Evolutionary conservation across 2,797 vertebrate genomes (phyloP).

Genomic region (Hemitrygon akajei): DNA sequence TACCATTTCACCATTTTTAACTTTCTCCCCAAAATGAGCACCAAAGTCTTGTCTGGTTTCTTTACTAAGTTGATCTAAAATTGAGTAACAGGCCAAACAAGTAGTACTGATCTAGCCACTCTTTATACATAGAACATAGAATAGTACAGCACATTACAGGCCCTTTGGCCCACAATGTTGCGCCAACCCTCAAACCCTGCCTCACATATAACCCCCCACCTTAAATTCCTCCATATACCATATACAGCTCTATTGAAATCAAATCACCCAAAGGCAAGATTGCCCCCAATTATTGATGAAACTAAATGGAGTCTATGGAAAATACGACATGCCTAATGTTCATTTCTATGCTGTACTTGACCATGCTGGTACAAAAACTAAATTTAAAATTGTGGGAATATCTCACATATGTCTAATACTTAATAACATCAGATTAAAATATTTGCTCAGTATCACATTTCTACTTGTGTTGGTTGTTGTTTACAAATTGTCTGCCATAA

Average conservation of each 20-base stretch:
- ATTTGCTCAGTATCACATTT: no score
- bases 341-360: background rate
- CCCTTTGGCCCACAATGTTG: no score
- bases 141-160: no score
- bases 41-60: background rate
- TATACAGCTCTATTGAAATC: background rate
- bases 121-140: no score
- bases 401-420: background rate
- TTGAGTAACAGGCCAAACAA: background rate
- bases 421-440: no score
- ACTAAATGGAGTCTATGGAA: background rate
- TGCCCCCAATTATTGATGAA: background rate
- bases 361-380: background rate
- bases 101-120: background rate
- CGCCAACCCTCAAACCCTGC: no score
- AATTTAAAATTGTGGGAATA: background rate
- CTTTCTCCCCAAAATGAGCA: background rate
- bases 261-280: background rate
- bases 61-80: background rate
- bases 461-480: no score
- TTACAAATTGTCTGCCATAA: no score
- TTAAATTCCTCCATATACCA: no score
- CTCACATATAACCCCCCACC: no score
- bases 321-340: background rate
- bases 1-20: background rate